Evolutionary conservation across 1,140 invertebrate genomes (phyloP), one percentile per base, ranked within the genome.

Genomic region (Hetaerina americana): DNA sequence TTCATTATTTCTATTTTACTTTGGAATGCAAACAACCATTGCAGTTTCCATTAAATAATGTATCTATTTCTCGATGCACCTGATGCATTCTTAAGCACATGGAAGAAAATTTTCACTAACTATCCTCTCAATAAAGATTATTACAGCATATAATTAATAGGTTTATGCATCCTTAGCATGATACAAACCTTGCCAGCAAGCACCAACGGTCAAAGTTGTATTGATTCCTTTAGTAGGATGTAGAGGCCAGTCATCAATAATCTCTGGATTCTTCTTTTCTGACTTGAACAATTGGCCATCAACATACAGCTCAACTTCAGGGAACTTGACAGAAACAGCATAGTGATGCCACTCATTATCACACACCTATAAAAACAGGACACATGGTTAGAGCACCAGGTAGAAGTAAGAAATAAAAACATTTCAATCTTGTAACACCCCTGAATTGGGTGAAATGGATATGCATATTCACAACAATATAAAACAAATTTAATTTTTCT

Each of bases 331-430:
- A 78, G 93, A 95, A 25, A 99, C 85, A 0, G 95, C 92, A 83
- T 96, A 99, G 81, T 98, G 95, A 86, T 99, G 97, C 97, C 97
- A 99, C 78, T 96, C 91, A 81, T 96, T 92, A 81, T 99, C 97
- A 84, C 97, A 98, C 5, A 97, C 92, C 86, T 93, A 81, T 12
- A 76, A 72, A 72, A 28, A n/a, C n/a, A n/a, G n/a, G n/a, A n/a
- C n/a, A n/a, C n/a, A n/a, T n/a, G n/a, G n/a, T n/a, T n/a, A n/a
- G n/a, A n/a, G n/a, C n/a, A n/a, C n/a, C n/a, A n/a, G n/a, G n/a
- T n/a, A n/a, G n/a, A n/a, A n/a, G n/a, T n/a, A n/a, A n/a, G n/a
- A n/a, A n/a, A n/a, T n/a, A n/a, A n/a, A n/a, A n/a, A n/a, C n/a
- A n/a, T n/a, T n/a, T n/a, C n/a, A n/a, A n/a, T n/a, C n/a, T n/a